Evolutionary conservation across 2,113 vertebrate genomes (phyloP).

Genomic region (Campylorhamphus procurvoides): DNA sequence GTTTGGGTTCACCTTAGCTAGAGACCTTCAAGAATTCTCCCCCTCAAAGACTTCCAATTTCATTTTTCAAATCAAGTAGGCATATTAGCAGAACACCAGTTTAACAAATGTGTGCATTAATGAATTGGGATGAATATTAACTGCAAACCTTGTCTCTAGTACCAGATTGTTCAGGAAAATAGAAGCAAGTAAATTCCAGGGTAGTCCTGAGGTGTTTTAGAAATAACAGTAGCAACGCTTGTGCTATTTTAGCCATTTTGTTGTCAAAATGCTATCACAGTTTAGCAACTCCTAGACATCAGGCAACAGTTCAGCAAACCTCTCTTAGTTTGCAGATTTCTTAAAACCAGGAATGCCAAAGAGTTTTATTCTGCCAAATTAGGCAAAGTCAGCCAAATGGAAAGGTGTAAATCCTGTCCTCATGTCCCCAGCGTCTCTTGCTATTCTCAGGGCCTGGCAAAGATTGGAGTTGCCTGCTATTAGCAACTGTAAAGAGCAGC

Average conservation of each 20-base stretch:
- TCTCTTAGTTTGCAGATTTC: neutral
- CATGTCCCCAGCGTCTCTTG: neutral
- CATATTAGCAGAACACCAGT: neutral
- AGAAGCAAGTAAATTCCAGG: neutral
- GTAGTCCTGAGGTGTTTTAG: neutral
- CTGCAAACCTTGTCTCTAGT: neutral
- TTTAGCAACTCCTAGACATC: neutral
- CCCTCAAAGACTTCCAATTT: neutral
- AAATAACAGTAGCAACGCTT: neutral
- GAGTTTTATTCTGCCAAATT: neutral
- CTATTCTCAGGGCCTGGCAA: neutral
- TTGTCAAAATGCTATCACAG: neutral
- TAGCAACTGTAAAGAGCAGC: conserved; percentile 1
- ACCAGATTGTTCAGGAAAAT: neutral
- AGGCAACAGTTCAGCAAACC: neutral
- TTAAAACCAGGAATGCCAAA: neutral
- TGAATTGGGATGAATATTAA: neutral
- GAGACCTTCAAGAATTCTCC: neutral
- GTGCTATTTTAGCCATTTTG: neutral
- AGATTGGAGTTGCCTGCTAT: neutral
- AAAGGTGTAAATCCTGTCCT: conserved; percentile 42
- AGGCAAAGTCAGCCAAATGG: neutral
- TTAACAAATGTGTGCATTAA: neutral
- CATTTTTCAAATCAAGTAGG: neutral
- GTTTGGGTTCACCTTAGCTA: neutral